Percentiles rank a stretch among this genome's conserved stretches.
Conservation (phyloP, 2,113 vertebrate genomes). For the Manacus vitellinus region DNA sequence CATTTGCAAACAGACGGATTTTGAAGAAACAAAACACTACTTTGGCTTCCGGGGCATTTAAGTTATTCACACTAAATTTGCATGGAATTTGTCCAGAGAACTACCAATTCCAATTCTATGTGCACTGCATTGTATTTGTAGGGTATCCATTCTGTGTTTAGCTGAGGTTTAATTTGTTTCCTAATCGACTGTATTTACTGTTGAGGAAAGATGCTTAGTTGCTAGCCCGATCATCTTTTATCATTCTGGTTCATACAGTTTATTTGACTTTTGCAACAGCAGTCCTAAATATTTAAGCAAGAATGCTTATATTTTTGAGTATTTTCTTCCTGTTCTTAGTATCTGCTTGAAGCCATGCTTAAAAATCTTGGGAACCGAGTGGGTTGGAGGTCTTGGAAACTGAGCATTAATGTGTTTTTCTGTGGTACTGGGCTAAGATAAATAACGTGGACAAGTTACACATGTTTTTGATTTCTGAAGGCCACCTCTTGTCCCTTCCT, state of each 20-base stretch:
- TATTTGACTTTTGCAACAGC: neutral
- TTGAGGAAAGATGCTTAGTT: neutral
- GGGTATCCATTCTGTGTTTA: neutral
- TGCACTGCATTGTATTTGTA: neutral
- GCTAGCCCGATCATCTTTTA: rapidly evolving
- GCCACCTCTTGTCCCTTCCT: neutral
- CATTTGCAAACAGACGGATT: neutral
- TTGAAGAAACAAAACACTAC: neutral
- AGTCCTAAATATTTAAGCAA: neutral
- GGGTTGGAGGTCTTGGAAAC: neutral
- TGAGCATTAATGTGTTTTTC: neutral
- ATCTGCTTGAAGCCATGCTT: neutral
- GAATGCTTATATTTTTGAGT: neutral
- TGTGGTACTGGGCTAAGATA: neutral
- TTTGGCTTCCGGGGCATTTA: neutral
- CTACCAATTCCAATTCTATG: neutral
- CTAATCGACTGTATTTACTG: neutral
- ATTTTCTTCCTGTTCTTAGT: neutral
- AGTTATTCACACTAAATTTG: neutral
- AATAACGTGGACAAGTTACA: neutral
- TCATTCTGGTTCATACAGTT: neutral
- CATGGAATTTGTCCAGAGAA: neutral
- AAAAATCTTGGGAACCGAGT: neutral
- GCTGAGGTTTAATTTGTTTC: neutral
- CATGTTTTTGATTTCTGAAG: neutral